Percentiles rank a stretch among this genome's conserved stretches.
These are phyloP conservation scores for Amphiura filiformis DNA, from an alignment of 35 echinoderm and acorn worm species.

Conservation along the genomic window DNA sequence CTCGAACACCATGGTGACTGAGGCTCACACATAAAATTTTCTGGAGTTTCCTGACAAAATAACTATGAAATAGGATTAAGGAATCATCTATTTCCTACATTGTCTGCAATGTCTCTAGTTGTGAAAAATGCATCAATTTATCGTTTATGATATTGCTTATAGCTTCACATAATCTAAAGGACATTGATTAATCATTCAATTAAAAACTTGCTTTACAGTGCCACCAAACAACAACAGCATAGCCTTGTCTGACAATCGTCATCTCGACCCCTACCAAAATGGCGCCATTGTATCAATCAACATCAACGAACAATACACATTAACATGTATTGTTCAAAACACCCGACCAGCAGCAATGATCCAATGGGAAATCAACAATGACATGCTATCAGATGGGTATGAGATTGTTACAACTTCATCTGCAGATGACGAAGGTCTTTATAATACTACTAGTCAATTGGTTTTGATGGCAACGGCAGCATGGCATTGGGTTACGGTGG, in stretches of 20 bases:
- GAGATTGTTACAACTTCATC: background rate
- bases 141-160: no score
- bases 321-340: background rate
- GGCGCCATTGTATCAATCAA: background rate
- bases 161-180: no score
- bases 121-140: no score
- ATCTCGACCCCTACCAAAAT: background rate
- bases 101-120: no score
- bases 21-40: no score
- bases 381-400: background rate
- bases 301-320: background rate
- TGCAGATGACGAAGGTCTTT: background rate
- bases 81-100: no score
- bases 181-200: no score
- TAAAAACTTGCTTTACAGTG: background rate
- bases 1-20: no score
- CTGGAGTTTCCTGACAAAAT: no score
- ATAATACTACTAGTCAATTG: background rate
- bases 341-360: background rate
- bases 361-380: background rate
- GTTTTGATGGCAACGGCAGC: background rate
- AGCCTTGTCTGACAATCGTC: background rate
- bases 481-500: background rate
- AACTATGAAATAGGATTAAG: no score
- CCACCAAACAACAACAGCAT: background rate